These are phyloP conservation scores for Eumacrocentrus americanus DNA, from an alignment of 2,888 invertebrate genomes.

Conservation along the genomic window DNA sequence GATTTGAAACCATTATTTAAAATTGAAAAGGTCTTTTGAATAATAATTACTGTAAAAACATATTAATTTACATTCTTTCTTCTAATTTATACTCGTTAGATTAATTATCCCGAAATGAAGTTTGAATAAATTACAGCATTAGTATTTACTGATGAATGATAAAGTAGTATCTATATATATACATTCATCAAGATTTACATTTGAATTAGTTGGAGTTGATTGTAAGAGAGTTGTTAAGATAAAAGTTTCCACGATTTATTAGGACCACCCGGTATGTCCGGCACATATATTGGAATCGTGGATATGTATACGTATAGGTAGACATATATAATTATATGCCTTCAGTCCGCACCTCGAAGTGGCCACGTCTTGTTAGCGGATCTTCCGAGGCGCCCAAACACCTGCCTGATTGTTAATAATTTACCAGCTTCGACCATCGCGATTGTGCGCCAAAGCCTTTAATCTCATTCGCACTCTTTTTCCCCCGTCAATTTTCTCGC, in stretches of 20 bases:
- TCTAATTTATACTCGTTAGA: no score
- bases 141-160: no score
- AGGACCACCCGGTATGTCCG: slow-evolving; percentile 44
- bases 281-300: slow-evolving; percentile 37
- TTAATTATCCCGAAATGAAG: no score
- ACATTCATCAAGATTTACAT: no score
- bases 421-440: slow-evolving; percentile 47
- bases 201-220: no score
- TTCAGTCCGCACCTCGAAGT: slow-evolving; percentile 55
- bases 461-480: slow-evolving; percentile 21
- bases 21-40: no score
- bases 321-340: slow-evolving; percentile 52
- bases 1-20: no score
- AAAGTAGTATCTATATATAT: no score
- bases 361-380: slow-evolving; percentile 55
- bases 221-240: no score
- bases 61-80: no score
- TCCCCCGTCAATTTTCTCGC: slow-evolving; percentile 4
- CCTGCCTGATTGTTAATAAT: slow-evolving; percentile 57
- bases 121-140: no score
- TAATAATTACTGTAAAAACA: no score
- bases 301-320: slow-evolving; percentile 45
- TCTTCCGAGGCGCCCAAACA: slow-evolving; percentile 49
- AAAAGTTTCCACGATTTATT: background rate
- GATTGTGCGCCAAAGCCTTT: slow-evolving; percentile 32